These are phyloP conservation scores for Meteorus colon DNA, from an alignment of 2,888 invertebrate genomes.

Conservation along the genomic window DNA sequence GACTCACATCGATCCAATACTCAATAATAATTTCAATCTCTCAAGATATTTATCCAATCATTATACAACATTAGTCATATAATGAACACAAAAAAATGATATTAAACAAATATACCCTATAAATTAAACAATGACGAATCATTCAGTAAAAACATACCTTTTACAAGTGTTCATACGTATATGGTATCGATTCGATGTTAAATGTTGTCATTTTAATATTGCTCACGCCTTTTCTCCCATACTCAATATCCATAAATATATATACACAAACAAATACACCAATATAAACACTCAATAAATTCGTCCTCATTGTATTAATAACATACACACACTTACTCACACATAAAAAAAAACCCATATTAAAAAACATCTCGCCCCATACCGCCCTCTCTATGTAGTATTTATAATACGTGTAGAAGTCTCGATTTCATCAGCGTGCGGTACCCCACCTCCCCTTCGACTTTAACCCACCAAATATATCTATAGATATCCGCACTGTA, in stretches of 20 bases:
- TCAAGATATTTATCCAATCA: too few species aligned
- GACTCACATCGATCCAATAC: too few species aligned
- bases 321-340: not conserved
- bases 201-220: slow-evolving; percentile 1
- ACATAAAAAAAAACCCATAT: not conserved
- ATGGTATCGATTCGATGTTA: not conserved
- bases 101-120: not conserved
- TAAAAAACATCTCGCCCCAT: not conserved
- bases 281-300: not conserved
- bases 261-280: not conserved
- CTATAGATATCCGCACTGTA: slow-evolving; percentile 5
- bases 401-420: slow-evolving; percentile 22
- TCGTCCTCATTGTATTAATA: not conserved
- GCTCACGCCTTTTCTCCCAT: not conserved
- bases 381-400: slow-evolving; percentile 20
- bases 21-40: too few species aligned
- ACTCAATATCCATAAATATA: not conserved
- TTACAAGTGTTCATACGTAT: slow-evolving; percentile 10
- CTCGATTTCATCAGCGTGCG: slow-evolving; percentile 39
- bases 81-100: not conserved
- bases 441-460: not conserved
- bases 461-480: slow-evolving; percentile 37
- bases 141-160: not conserved
- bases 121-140: slow-evolving; percentile 8
- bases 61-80: not conserved